Base-by-base conservation (phyloP, 2,888 invertebrate species). In the Cancer borealis region DNA sequence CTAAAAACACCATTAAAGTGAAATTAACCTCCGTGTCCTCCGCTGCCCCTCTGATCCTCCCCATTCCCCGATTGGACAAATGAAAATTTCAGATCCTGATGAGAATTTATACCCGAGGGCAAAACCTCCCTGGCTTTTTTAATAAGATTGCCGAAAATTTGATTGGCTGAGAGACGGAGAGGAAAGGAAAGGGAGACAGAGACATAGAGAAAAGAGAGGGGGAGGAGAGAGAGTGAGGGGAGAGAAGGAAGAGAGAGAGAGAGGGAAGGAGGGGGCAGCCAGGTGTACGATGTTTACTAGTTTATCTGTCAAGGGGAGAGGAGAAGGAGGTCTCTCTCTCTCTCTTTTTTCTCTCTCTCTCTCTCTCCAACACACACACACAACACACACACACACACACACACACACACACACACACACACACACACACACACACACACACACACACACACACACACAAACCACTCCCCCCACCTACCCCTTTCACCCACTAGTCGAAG, bases 61-160 rank as follows among this genome's bases (percentile, higher is more conserved):
- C 89, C 66, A 89, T 88, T 93, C 89, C 79, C 93, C 73, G 93
- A 93, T 93, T 89, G 79, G 89, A 93, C 93, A 93, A 93, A 93
- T 93, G 93, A 93, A 93, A 93, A 90, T 93, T 93, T 93, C 93
- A 90, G 90, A 73, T 90, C 90, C 49, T 93, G 90, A 93, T 93
- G 89, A 90, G 93, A 90, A 89, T 93, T 90, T 93, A 93, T 90
- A 90, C 93, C 89, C 93, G 12, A 49, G 90, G 93, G 93, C 90
- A 47, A 93, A 92, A 46, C 90, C 93, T 39, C 84, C 79, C 49
- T 30, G 89, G 54, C 89, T 89, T 93, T 93, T 93, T 93, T 93
- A 93, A 93, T 93, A 89, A 93, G 93, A 93, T 93, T 79, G 89
- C 90, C 79, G 47, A 93, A 93, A 93, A 93, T 93, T 90, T 93